A percentile compares a stretch with the other conserved stretches of the same genome.
Evolutionary conservation across 2,797 vertebrate genomes (phyloP).

Genomic region (Nasua narica): DNA sequence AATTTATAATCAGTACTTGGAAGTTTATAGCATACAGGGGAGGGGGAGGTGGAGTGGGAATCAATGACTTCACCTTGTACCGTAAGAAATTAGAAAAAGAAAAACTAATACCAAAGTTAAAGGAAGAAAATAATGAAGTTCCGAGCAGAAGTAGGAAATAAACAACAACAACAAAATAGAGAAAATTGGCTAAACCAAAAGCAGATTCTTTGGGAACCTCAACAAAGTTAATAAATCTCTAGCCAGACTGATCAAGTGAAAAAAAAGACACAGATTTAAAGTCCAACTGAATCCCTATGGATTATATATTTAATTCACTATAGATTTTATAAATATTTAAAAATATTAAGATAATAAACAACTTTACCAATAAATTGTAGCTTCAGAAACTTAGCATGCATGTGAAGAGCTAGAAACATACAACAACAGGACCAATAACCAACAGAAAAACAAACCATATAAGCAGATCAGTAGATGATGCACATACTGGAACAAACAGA

Average conservation of each 20-base stretch:
- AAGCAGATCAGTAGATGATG: background rate
- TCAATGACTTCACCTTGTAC: background rate
- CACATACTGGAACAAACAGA: background rate
- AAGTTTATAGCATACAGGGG: background rate
- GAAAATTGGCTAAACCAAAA: background rate
- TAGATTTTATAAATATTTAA: background rate
- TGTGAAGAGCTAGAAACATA: background rate
- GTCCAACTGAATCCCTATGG: background rate
- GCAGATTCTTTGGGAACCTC: background rate
- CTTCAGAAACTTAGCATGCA: background rate
- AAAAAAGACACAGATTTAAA: background rate
- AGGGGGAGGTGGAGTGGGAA: background rate
- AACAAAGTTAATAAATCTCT: conserved; percentile 3
- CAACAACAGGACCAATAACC: background rate
- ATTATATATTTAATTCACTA: background rate
- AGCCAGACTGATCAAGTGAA: background rate
- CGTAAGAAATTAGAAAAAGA: background rate
- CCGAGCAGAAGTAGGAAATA: background rate
- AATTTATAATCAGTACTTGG: background rate
- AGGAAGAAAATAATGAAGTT: background rate
- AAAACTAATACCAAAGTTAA: background rate
- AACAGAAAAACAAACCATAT: background rate
- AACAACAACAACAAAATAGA: background rate
- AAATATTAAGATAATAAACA: background rate
- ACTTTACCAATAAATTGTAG: background rate